Percentiles rank a stretch among this genome's conserved stretches.
These are phyloP conservation scores for Meandrina meandrites DNA, from an alignment of 92 coral and sea anemone species.

Conservation along the genomic window DNA sequence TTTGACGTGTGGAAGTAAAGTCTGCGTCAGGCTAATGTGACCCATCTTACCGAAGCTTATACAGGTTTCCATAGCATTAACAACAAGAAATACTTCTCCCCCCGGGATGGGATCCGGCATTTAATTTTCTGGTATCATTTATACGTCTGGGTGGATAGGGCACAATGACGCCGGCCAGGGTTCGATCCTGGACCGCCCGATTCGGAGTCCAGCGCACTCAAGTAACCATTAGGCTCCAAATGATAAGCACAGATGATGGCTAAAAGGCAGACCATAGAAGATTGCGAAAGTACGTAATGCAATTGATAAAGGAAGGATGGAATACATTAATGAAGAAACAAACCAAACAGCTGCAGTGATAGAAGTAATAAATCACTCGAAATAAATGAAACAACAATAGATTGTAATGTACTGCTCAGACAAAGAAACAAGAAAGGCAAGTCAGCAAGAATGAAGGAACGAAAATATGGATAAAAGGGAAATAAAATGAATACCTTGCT, in stretches of 20 bases:
- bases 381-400: too few relatives aligned
- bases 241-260: background rate
- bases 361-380: background rate
- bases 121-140: too few relatives aligned
- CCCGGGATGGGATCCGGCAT: too few relatives aligned
- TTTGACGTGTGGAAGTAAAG: background rate
- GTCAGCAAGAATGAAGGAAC: background rate
- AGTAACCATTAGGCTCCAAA: background rate
- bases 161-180: too few relatives aligned
- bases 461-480: background rate
- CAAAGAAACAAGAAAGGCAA: background rate
- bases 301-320: background rate
- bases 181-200: too few relatives aligned
- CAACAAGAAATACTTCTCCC: too few relatives aligned
- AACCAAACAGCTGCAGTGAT: background rate
- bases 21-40: too few relatives aligned
- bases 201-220: too few relatives aligned
- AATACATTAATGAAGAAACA: background rate
- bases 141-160: too few relatives aligned
- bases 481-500: constrained; percentile 1
- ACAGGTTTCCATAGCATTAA: too few relatives aligned
- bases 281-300: background rate
- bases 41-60: too few relatives aligned
- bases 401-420: background rate
- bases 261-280: background rate